Percentiles rank a stretch among this genome's conserved stretches.
phyloP scores from a whole-genome alignment of 1,140 invertebrate species.

The Microplitis mediator region DNA sequence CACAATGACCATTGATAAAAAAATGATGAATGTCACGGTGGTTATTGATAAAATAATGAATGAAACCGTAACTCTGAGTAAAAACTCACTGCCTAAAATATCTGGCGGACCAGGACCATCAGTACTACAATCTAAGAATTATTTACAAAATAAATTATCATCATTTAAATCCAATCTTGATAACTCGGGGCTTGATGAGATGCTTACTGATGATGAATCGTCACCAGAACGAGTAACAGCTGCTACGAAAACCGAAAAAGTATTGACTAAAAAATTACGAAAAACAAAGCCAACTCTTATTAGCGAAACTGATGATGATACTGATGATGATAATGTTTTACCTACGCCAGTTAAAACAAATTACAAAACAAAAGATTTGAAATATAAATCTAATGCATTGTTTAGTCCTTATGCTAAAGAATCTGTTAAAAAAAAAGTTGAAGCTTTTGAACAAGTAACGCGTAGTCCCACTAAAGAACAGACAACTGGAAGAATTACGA shows the following conservation, averaged over 20 bases:
- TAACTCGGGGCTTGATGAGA: constrained; percentile 36
- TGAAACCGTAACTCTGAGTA: constrained; percentile 42
- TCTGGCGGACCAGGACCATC: not conserved
- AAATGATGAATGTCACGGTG: constrained; percentile 47
- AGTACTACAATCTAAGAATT: not conserved
- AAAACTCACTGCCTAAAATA: constrained; percentile 2
- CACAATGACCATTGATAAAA: constrained; percentile 38
- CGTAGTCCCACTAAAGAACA: constrained; percentile 41
- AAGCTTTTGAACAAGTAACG: constrained; percentile 66
- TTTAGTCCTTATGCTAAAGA: constrained; percentile 67
- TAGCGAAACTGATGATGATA: not conserved
- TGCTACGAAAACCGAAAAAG: too few species aligned
- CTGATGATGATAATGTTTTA: constrained; percentile 44
- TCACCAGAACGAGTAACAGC: constrained; percentile 30
- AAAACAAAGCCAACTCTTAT: too few species aligned
- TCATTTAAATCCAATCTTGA: constrained; percentile 20
- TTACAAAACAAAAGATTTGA: constrained; percentile 9
- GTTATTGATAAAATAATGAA: constrained; percentile 45
- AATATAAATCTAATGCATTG: constrained; percentile 46
- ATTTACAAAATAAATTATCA: constrained; percentile 21
- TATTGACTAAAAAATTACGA: too few species aligned
- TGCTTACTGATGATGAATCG: constrained; percentile 59
- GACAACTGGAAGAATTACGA: constrained; percentile 47
- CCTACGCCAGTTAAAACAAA: constrained; percentile 29
- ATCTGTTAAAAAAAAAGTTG: constrained; percentile 68